These are phyloP conservation scores for Rhopalosiphum maidis DNA, from an alignment of 1,140 invertebrate genomes.

Conservation along the genomic window DNA sequence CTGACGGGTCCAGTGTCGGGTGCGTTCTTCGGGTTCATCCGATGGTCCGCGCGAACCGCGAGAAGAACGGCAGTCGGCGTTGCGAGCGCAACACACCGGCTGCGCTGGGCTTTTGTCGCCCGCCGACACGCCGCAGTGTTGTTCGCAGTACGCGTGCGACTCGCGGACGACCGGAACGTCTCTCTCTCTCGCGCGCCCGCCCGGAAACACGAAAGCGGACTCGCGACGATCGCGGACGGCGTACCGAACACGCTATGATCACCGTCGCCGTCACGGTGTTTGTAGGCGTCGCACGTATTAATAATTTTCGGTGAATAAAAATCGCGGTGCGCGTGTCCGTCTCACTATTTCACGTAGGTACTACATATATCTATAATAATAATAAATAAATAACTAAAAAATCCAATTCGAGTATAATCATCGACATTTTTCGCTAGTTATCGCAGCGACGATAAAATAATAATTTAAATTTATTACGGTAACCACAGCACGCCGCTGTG, in stretches of 20 bases:
- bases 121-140: neutral
- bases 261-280: too few species aligned
- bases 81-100: conserved; percentile 33
- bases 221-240: neutral
- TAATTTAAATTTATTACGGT: neutral
- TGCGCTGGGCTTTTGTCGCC: conserved; percentile 2
- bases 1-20: too few species aligned
- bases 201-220: neutral
- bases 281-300: too few species aligned
- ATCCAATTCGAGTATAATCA: too few species aligned
- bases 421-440: neutral
- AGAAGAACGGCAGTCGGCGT: neutral
- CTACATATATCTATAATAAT: too few species aligned
- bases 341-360: too few species aligned
- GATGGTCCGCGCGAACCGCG: neutral
- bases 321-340: too few species aligned
- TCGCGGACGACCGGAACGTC: conserved; percentile 38
- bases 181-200: neutral
- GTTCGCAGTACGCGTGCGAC: conserved; percentile 38
- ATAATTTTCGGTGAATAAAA: too few species aligned
- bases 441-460: neutral
- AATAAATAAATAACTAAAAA: too few species aligned
- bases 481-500: neutral
- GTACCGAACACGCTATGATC: neutral
- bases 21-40: neutral